Evolutionary conservation across 2,888 invertebrate species (phyloP).

Genomic region (Caradrina kadenii): DNA sequence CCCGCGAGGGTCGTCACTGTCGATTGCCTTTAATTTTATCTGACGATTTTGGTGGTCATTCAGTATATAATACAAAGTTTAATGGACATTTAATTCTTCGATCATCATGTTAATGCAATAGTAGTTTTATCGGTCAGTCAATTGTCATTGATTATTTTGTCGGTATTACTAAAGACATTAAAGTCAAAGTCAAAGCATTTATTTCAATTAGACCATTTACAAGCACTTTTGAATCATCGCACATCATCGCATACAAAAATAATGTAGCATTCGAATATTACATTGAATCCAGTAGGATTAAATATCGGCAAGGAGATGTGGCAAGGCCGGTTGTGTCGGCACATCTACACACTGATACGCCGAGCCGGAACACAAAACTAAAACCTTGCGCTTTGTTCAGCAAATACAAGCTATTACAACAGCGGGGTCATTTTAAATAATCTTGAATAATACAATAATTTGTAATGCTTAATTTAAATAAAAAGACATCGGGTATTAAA

Average conservation of each 20-base stretch:
- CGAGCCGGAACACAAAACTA: conserved; percentile 62
- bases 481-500: conserved; percentile 7
- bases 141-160: conserved; percentile 3
- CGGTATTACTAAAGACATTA: conserved; percentile 9
- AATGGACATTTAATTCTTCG: conserved; percentile 52
- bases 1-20: conserved; percentile 82
- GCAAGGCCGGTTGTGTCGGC: conserved; percentile 48
- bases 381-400: conserved; percentile 68
- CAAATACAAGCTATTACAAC: conserved; percentile 61
- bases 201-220: too few relatives aligned
- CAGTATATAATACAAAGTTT: conserved; percentile 47
- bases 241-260: conserved; percentile 2
- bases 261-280: conserved; percentile 18
- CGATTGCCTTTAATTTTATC: conserved; percentile 79
- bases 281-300: conserved; percentile 56
- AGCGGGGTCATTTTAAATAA: conserved; percentile 60
- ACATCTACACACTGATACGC: conserved; percentile 53
- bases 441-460: conserved; percentile 56
- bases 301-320: conserved; percentile 50
- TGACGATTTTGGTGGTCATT: conserved; percentile 72
- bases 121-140: conserved; percentile 15
- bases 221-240: too few relatives aligned
- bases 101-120: conserved; percentile 36
- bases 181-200: too few relatives aligned
- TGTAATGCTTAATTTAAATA: conserved; percentile 43